Base-by-base conservation (phyloP, 1,140 invertebrate genomes). In the Aphelinus certus region DNA sequence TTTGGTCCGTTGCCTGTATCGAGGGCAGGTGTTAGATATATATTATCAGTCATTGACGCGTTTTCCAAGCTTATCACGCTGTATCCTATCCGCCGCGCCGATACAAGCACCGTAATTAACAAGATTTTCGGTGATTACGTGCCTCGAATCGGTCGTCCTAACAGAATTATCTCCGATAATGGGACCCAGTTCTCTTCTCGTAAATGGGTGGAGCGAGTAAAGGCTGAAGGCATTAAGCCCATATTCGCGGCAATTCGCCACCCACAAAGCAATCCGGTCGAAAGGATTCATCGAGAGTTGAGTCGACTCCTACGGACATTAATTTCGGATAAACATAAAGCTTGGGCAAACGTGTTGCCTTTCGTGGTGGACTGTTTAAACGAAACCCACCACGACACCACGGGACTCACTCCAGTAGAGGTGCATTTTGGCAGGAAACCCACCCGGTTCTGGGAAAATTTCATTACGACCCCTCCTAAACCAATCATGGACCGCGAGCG, bases 231-330 rank as follows among this genome's bases (percentile, higher is more conserved):
- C 5, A 43, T 60, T 4, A 10, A 60, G n/a, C 4, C n/a, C 4
- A 9, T 3, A 4, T 60, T 60, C n/a, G 6, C 42, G 7, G 79
- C 83, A 2, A 76, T 83, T 0, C 69, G 79, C 9, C 82, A 85
- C 72, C 83, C 83, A 0, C 47, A 78, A 0, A 78, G 79, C 1
- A 85, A 85, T 78, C 78, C 76, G 2, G 77, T 77, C 0, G 82
- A 83, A 61, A 67, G 83, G n/a, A 77, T 83, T 1, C 83, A 82
- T 76, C 78, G 74, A 45, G 82, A 85, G 55, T 72, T 83, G 10
- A 77, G 81, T 9, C 69, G 79, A 51, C 42, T 84, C 7, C 81
- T 83, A 61, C 75, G 82, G 46, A 79, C 77, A 1, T 81, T 82
- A 10, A 81, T 79, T 62, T 56, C 71, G 1, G 56, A 76, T 2